Percentiles rank a stretch among this genome's conserved stretches.
phyloP scores from a whole-genome alignment of 2,888 invertebrate genomes.

The Cremastinae sp. region DNA sequence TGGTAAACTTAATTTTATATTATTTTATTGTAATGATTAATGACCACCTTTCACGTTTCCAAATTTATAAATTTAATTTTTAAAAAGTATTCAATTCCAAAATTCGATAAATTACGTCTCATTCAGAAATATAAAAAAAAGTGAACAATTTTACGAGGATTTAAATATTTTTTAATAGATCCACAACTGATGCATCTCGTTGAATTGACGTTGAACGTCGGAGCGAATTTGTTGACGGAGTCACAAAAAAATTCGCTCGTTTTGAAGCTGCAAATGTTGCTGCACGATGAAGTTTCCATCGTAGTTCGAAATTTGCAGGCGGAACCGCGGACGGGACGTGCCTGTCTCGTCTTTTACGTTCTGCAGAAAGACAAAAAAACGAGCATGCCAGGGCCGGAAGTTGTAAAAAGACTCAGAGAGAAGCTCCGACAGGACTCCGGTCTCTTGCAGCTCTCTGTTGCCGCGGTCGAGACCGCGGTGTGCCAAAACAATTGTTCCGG shows the following conservation, averaged over 20 bases:
- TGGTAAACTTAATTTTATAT: constrained; percentile 77
- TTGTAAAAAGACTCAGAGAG: constrained; percentile 85
- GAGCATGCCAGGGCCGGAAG: constrained; percentile 83
- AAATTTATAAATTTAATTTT: too few relatives aligned
- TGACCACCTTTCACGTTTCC: too few relatives aligned
- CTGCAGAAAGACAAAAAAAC: constrained; percentile 82
- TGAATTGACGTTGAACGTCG: constrained; percentile 90
- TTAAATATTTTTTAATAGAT: constrained; percentile 81
- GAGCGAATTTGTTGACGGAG: constrained; percentile 86
- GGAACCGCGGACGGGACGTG: constrained; percentile 81
- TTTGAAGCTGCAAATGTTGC: constrained; percentile 89
- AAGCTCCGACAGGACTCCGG: constrained; percentile 87
- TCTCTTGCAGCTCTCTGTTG: constrained; percentile 87
- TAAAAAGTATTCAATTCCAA: too few relatives aligned
- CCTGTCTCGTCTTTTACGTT: constrained; percentile 86
- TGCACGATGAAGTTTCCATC: constrained; percentile 87
- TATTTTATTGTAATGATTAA: not conserved
- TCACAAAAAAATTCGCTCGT: constrained; percentile 89
- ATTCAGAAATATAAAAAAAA: too few relatives aligned
- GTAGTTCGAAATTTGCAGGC: constrained; percentile 81
- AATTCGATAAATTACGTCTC: too few relatives aligned
- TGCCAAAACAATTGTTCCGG: constrained; percentile 96
- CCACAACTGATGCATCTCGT: constrained; percentile 88
- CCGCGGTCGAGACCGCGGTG: constrained; percentile 89
- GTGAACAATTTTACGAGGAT: not conserved